Conservation (phyloP, 2,113 vertebrate genomes). For the Hippocampus zosterae region DNA sequence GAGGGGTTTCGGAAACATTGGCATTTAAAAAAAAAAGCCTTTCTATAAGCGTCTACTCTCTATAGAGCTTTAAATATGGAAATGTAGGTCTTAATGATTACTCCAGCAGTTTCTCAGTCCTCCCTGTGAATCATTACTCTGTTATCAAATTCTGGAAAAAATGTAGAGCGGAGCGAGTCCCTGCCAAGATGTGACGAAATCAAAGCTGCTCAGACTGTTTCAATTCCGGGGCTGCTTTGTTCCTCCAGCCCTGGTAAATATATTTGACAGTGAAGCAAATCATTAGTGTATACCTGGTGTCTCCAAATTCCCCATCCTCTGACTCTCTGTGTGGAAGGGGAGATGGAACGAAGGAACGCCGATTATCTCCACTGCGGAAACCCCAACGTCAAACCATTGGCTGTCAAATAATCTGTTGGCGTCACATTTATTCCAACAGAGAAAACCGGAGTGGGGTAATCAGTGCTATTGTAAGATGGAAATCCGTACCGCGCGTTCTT, state of each 20-base stretch:
- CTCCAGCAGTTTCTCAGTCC: slow-evolving; percentile 15
- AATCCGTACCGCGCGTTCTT: slow-evolving; percentile 16
- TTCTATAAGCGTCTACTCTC: not conserved
- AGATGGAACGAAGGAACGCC: slow-evolving; percentile 33
- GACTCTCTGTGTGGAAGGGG: slow-evolving; percentile 24
- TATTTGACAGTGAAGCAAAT: slow-evolving; percentile 55
- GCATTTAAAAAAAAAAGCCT: not conserved
- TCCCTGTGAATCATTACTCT: slow-evolving; percentile 14
- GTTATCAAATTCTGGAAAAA: slow-evolving; percentile 41
- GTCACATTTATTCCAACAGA: slow-evolving; percentile 21
- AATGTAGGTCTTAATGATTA: slow-evolving; percentile 21
- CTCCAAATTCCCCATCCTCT: slow-evolving; percentile 35
- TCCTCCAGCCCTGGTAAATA: slow-evolving; percentile 47
- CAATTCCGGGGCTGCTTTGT: slow-evolving; percentile 30
- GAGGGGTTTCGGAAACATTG: not conserved
- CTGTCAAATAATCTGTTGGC: slow-evolving; percentile 2
- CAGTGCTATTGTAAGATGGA: slow-evolving; percentile 17
- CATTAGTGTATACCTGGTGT: slow-evolving; percentile 49
- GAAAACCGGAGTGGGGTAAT: slow-evolving; percentile 13
- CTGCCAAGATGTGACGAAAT: slow-evolving; percentile 45
- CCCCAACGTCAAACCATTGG: slow-evolving; percentile 25
- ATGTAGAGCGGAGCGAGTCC: slow-evolving; percentile 18
- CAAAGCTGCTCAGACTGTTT: slow-evolving; percentile 28
- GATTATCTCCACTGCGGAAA: slow-evolving; percentile 43
- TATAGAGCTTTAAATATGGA: slow-evolving; percentile 11